Conservation (phyloP, 2,888 invertebrate species). For the Eubasilissa splendida region DNA sequence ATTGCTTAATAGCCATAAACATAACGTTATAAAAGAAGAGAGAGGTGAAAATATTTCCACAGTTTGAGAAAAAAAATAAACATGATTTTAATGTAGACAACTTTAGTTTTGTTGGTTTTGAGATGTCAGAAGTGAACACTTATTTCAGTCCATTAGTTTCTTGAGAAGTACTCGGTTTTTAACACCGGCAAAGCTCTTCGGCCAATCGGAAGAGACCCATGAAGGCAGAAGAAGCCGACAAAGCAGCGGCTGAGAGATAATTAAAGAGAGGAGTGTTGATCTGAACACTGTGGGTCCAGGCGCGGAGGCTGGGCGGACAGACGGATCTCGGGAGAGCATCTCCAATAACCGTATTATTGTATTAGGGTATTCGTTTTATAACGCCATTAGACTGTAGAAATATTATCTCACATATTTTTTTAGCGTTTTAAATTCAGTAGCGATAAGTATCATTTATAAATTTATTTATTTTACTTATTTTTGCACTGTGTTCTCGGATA, state of each 20-base stretch:
- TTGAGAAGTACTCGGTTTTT: slow-evolving; percentile 6
- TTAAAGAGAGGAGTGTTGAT: slow-evolving; percentile 30
- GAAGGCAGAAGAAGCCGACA: slow-evolving; percentile 14
- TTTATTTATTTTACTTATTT: no score
- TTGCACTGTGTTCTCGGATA: no score
- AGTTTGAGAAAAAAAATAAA: no score
- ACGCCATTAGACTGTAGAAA: not conserved
- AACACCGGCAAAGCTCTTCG: not conserved
- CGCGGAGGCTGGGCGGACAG: no score
- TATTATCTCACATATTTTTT: not conserved
- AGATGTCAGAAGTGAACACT: not conserved
- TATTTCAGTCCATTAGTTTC: slow-evolving; percentile 14
- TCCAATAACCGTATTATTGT: not conserved
- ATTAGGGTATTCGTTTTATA: not conserved
- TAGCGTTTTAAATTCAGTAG: not conserved
- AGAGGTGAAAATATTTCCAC: no score
- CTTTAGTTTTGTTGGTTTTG: no score
- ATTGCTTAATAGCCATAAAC: no score
- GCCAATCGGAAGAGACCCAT: slow-evolving; percentile 9
- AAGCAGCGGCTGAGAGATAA: slow-evolving; percentile 29
- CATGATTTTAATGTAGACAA: no score
- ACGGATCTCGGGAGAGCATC: no score
- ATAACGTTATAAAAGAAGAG: no score
- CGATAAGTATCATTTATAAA: no score
- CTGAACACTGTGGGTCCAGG: not conserved